Evolutionary conservation across 1,140 invertebrate genomes (phyloP), one percentile per base, ranked within the genome.

Genomic region (Lethocerus indicus): DNA sequence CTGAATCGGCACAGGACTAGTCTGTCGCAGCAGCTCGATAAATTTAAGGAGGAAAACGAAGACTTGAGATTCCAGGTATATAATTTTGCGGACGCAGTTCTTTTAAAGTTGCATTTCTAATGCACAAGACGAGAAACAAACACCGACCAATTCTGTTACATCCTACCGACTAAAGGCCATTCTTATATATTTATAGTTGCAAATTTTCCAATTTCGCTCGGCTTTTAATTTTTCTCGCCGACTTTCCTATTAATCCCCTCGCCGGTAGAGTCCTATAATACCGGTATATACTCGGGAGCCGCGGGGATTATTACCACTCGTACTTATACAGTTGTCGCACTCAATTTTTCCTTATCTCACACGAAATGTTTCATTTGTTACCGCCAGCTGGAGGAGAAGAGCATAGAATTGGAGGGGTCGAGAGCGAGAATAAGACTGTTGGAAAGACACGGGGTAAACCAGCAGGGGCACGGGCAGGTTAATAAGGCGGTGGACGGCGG

Each of bases 371-470:
- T n/a, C n/a, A n/a, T n/a, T n/a, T n/a, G n/a, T n/a, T n/a, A n/a
- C 14, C 63, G 64, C 44, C 66, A 85, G 81, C 61, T 87, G 55
- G 81, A 83, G 60, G 81, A 87, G 61, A 76, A 79, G 57, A 82
- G 74, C 53, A 85, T 87, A 52, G 82, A 88, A 60, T 57, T 87
- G 53, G 83, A 87, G 64, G 83, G 83, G 5, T 85, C 83, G 2
- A 68, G 74, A 52, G 83, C 83, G 0, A 71, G 78, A 40, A 70
- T 86, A 14, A 71, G 83, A 13, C 70, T 84, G 35, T 61, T 86
- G 21, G 81, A 86, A 57, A 62, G 49, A 62, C 62, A 53, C 3
- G 21, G 26, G 20, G 18, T 12, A 6, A 4, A 7, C 7, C 20
- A 18, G 9, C 9, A 18, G 4, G 12, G 5, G 9, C 39, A 40